A percentile compares a stretch with the other conserved stretches of the same genome.
Evolutionary conservation across 2,113 vertebrate genomes (phyloP).

Genomic region (Harpagus bidentatus): DNA sequence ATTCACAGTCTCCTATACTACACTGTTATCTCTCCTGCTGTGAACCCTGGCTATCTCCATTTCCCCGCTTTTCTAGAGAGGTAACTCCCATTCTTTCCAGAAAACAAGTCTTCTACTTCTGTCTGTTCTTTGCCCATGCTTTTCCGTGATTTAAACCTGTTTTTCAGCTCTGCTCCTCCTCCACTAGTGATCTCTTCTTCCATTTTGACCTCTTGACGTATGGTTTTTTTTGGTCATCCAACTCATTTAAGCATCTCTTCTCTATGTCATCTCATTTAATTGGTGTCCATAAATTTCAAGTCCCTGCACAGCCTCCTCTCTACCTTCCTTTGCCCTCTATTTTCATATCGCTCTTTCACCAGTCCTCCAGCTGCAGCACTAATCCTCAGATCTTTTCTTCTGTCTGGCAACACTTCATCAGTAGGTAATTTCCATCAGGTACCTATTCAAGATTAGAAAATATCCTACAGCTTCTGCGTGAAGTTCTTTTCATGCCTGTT

Average conservation of each 20-base stretch:
- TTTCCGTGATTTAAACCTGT: not conserved
- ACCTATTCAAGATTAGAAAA: slow-evolving; percentile 12
- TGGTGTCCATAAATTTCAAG: not conserved
- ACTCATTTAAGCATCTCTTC: not conserved
- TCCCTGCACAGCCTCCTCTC: not conserved
- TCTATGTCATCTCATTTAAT: not conserved
- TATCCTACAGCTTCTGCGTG: slow-evolving; percentile 4
- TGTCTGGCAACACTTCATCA: slow-evolving; percentile 31
- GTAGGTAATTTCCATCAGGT: slow-evolving; percentile 1
- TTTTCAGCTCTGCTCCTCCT: not conserved
- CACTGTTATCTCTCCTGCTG: not conserved
- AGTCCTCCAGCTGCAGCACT: not conserved
- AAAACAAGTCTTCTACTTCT: not conserved
- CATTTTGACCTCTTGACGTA: not conserved
- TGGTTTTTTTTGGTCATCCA: not conserved
- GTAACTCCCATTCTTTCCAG: not conserved
- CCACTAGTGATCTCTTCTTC: not conserved
- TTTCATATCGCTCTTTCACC: not conserved
- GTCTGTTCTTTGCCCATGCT: not conserved
- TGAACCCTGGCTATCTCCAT: not conserved
- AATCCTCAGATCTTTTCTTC: slow-evolving; percentile 27
- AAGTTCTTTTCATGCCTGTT: not conserved
- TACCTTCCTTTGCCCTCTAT: not conserved
- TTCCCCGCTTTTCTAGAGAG: not conserved
- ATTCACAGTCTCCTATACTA: not conserved